phyloP scores from a whole-genome alignment of 2,888 invertebrate genomes.

The Cryptocheilus praepositus region DNA sequence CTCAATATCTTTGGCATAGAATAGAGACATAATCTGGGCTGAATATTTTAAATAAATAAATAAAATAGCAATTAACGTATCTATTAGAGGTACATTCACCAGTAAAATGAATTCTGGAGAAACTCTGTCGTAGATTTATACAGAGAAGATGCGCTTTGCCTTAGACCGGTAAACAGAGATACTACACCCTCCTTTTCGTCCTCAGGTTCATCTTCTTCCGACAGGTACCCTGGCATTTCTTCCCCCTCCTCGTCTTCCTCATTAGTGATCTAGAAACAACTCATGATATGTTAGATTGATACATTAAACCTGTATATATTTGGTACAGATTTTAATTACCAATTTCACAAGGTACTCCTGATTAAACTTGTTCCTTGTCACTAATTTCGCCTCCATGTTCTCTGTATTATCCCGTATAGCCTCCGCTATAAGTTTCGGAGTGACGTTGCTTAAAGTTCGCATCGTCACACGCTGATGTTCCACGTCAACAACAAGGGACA shows the following conservation, averaged over 20 bases:
- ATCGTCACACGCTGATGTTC: slow-evolving; percentile 74
- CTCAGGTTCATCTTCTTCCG: slow-evolving; percentile 68
- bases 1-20: not conserved
- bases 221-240: slow-evolving; percentile 71
- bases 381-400: slow-evolving; percentile 72
- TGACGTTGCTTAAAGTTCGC: slow-evolving; percentile 71
- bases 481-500: slow-evolving; percentile 73
- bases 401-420: slow-evolving; percentile 70
- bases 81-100: slow-evolving; percentile 58
- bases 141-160: slow-evolving; percentile 71
- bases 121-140: slow-evolving; percentile 73
- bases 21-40: not conserved
- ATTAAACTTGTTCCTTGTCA: slow-evolving; percentile 73
- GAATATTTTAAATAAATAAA: slow-evolving; percentile 25
- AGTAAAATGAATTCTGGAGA: slow-evolving; percentile 71
- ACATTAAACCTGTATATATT: not conserved
- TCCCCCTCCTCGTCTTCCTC: slow-evolving; percentile 61
- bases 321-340: slow-evolving; percentile 53
- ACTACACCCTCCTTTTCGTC: slow-evolving; percentile 71
- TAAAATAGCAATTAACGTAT: slow-evolving; percentile 16
- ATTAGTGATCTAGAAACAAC: slow-evolving; percentile 18
- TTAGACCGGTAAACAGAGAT: slow-evolving; percentile 71
- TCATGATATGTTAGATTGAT: not conserved
- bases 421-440: slow-evolving; percentile 71
- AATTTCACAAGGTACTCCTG: slow-evolving; percentile 72